Evolutionary conservation across 2,797 vertebrate species (phyloP), one percentile per base, ranked within the genome.

Genomic region (Hydrolagus colliei): DNA sequence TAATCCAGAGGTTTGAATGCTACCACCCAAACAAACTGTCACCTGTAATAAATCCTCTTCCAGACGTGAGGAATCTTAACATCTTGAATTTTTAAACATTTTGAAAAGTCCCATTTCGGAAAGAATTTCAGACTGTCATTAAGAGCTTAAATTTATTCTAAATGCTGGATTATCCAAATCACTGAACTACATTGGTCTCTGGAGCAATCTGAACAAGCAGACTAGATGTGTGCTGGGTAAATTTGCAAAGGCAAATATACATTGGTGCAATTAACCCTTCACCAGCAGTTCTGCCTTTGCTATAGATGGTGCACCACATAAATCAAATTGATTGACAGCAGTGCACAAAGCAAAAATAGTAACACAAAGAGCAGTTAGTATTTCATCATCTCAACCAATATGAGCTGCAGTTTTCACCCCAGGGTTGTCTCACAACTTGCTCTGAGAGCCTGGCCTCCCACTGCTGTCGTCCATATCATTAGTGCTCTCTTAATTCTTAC

Each of bases 401-500:
- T 74, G 27, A 12, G 73, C 73, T 74, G 73, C 20, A 77, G 52
- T 77, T 77, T 59, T 77, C 75, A n/a, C 74, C 35, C 74, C 41
- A 18, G 41, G 18, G 74, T 77, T 61, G 52, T 61, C 20, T 77
- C 16, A 77, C 41, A 61, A 77, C 61, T 77, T 77, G 52, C 11
- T 77, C 75, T 20, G 75, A 77, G 61, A 61, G 75, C 75, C n/a
- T 77, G 4, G 10, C 75, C 75, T 77, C 75, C 75, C 61, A 59
- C 75, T 77, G 41, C 41, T 52, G 52, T 18, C n/a, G 14, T 77
- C 75, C 75, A 77, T 77, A 77, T 61, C 61, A 59, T 77, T 77
- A 77, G 75, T 77, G 20, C 41, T 59, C 75, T 61, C 41, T 77
- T 77, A 59, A 77, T 77, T 77, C 75, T 52, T 52, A 77, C 12